A percentile compares a stretch with the other conserved stretches of the same genome.
phyloP scores from a whole-genome alignment of 2,797 vertebrate species.

The Thaleichthys pacificus region DNA sequence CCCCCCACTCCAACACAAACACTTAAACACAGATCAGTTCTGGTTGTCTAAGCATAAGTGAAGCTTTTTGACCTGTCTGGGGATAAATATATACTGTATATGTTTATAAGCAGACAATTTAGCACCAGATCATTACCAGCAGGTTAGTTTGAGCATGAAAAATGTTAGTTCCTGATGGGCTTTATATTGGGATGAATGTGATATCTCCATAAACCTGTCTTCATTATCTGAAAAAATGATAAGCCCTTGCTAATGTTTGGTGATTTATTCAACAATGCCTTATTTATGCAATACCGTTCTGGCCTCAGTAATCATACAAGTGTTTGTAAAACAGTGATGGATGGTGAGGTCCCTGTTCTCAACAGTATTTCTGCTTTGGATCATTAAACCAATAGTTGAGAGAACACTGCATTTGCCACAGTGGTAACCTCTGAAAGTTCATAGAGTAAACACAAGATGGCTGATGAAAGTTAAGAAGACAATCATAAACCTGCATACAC shows the following conservation, averaged over 20 bases:
- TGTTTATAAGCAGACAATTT: slow-evolving; percentile 55
- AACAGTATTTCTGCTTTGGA: slow-evolving; percentile 53
- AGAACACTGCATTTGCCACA: slow-evolving; percentile 22
- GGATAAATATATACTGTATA: slow-evolving; percentile 50
- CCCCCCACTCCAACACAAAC: background rate
- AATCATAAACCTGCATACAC: background rate
- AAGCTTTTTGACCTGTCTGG: slow-evolving; percentile 61
- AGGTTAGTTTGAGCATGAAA: slow-evolving; percentile 52
- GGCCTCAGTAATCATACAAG: slow-evolving; percentile 66
- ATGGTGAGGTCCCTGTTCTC: slow-evolving; percentile 60
- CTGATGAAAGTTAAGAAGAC: background rate
- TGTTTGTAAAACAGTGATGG: slow-evolving; percentile 74
- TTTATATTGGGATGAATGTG: slow-evolving; percentile 64
- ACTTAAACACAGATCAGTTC: background rate
- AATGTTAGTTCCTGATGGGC: slow-evolving; percentile 63
- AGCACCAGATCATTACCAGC: slow-evolving; percentile 47
- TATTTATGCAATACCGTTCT: slow-evolving; percentile 65
- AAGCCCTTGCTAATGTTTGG: slow-evolving; percentile 62
- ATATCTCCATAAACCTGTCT: slow-evolving; percentile 71
- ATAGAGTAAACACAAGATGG: background rate
- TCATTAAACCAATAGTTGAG: slow-evolving; percentile 38
- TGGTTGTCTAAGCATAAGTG: background rate
- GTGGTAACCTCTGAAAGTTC: slow-evolving; percentile 8
- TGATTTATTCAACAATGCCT: slow-evolving; percentile 68
- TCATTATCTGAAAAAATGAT: slow-evolving; percentile 69